Evolutionary conservation across 2,113 vertebrate genomes (phyloP), one percentile per base, ranked within the genome.

Genomic region (Oreotrochilus melanogaster): DNA sequence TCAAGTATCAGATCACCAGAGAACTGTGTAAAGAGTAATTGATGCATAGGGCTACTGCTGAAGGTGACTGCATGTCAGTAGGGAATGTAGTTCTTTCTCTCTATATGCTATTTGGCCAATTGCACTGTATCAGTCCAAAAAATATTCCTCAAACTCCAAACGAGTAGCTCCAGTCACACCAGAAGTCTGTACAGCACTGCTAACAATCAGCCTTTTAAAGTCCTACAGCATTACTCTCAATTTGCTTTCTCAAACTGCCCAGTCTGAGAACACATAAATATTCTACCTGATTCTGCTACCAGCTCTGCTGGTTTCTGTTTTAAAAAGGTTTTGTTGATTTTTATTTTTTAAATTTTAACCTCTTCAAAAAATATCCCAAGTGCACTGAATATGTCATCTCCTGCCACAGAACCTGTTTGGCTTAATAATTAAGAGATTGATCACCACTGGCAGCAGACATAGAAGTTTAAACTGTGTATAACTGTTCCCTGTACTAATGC

Each of bases 381-480:
- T 35, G 18, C 53, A 61, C 21, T 78, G 57, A 92, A 75, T 87
- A 47, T 54, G 51, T 88, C 2, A 14, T 28, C n/a, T 67, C 45
- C 79, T 62, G 64, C 31, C 45, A 47, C 39, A 54, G 75, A 95
- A 90, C 7, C 9, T 2, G 4, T 93, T 71, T 75, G 75, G n/a
- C 45, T 93, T 93, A 88, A 91, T 93, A 61, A 96, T 95, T 97
- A 96, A 86, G 66, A 89, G 83, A 86, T 39, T 85, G 89, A 92
- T 93, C 27, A 48, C 48, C 67, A 31, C 47, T 3, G 17, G 78
- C 66, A 93, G 53, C 39, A 84, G 64, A 62, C 48, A 82, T 89
- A 78, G n/a, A 93, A 8, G 11, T 87, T 94, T 79, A 85, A 87
- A 89, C 22, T 82, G 43, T 90, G 57, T 24, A 28, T 80, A 93